phyloP scores from a whole-genome alignment of 2,888 invertebrate genomes.

The Merodon equestris region DNA sequence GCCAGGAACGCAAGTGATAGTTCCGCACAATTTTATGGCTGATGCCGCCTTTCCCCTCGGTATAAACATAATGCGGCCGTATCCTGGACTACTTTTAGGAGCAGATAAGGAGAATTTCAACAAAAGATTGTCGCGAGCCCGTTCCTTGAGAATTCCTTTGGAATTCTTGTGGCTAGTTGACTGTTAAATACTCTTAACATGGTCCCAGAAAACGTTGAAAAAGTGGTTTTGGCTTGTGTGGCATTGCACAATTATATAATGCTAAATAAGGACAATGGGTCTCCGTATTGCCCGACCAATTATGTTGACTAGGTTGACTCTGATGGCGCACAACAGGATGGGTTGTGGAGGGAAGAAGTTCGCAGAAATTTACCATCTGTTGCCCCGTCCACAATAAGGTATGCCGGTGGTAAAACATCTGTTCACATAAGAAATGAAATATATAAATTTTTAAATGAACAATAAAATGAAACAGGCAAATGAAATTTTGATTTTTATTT shows the following conservation, averaged over 20 bases:
- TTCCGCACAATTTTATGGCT: conserved; percentile 19
- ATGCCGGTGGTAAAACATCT: neutral
- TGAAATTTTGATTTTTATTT: neutral
- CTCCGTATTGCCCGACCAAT: conserved; percentile 21
- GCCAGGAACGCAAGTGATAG: neutral
- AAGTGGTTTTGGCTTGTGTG: conserved; percentile 37
- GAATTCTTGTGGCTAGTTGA: conserved; percentile 52
- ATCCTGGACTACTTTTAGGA: neutral
- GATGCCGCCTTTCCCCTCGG: conserved; percentile 23
- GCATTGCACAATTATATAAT: conserved; percentile 52
- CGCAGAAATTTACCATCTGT: conserved; percentile 12
- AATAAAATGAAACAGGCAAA: conserved; percentile 3
- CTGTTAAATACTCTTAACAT: conserved; percentile 31
- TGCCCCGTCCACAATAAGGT: neutral
- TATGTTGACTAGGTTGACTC: conserved; percentile 35
- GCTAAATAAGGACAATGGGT: conserved; percentile 13
- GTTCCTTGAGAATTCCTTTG: conserved; percentile 42
- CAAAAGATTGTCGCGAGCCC: conserved; percentile 28
- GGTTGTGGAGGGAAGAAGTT: conserved; percentile 36
- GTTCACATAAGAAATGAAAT: conserved; percentile 3
- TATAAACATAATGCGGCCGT: conserved; percentile 25
- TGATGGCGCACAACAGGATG: conserved; percentile 20
- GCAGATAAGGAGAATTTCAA: conserved; percentile 28
- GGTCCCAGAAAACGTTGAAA: conserved; percentile 43
- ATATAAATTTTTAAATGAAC: conserved; percentile 12